phyloP scores from a whole-genome alignment of 2,113 vertebrate species.

The Hippocampus abdominalis region DNA sequence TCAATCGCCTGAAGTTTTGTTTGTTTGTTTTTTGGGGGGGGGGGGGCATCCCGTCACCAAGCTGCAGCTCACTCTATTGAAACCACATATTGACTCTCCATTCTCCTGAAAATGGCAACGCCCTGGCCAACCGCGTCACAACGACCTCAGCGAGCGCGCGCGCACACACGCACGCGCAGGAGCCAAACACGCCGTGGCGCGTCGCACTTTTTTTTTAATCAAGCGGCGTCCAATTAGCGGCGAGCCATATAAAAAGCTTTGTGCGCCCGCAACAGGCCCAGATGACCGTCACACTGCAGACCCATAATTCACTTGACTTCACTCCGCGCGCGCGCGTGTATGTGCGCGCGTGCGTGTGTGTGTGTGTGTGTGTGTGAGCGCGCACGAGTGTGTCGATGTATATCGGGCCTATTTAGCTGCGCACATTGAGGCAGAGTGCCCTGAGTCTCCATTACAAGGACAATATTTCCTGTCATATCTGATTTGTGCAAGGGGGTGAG shows the following conservation, averaged over 20 bases:
- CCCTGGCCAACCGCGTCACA: not conserved
- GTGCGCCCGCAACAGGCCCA: not conserved
- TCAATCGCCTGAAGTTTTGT: too few species aligned
- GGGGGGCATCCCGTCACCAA: not conserved
- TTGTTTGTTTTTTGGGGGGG: too few species aligned
- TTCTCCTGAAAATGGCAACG: not conserved
- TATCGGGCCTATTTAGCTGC: constrained; percentile 6
- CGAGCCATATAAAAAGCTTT: not conserved
- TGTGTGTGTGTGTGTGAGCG: not conserved
- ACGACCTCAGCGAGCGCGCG: constrained; percentile 25
- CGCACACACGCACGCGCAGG: not conserved
- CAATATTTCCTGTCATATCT: constrained; percentile 16
- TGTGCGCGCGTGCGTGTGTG: not conserved
- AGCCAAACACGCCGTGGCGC: not conserved
- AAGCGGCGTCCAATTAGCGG: constrained; percentile 1
- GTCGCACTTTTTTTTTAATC: constrained; percentile 3
- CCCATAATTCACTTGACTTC: not conserved
- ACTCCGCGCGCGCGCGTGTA: not conserved
- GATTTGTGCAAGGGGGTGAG: constrained; percentile 31
- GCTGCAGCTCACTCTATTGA: not conserved
- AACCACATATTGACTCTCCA: not conserved
- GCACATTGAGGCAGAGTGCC: constrained; percentile 3
- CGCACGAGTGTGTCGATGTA: not conserved
- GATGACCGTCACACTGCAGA: constrained; percentile 8
- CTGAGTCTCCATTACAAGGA: constrained; percentile 14